These are phyloP conservation scores for Tipula lateralis DNA, from an alignment of 2,888 invertebrate genomes.

Conservation along the genomic window DNA sequence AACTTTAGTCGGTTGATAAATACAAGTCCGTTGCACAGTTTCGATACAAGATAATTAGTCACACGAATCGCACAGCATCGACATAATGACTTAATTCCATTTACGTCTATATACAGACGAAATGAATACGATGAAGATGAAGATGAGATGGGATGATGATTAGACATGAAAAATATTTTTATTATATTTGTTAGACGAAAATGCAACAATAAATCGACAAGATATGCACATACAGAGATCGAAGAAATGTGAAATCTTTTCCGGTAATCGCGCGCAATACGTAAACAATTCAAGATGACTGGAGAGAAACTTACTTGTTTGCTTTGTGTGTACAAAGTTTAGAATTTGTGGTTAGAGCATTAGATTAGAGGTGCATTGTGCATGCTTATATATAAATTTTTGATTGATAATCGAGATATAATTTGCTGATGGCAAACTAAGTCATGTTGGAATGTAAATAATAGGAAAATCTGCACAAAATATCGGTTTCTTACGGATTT, in stretches of 20 bases:
- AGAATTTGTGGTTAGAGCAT: not conserved
- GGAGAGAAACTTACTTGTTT: not conserved
- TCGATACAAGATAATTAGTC: not conserved
- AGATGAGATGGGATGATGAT: not conserved
- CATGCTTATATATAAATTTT: not conserved
- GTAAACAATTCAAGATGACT: not conserved
- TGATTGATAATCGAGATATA: not conserved
- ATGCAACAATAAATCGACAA: not conserved
- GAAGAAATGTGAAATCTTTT: slow-evolving; percentile 12
- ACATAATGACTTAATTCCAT: not conserved
- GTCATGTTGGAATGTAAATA: not conserved
- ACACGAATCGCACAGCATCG: not conserved
- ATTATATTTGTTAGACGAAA: not conserved
- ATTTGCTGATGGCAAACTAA: not conserved
- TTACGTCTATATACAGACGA: not conserved
- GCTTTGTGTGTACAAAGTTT: not conserved
- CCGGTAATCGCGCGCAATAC: not conserved
- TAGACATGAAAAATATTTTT: not conserved
- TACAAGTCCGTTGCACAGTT: no score
- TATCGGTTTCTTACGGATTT: no score
- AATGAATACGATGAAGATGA: not conserved
- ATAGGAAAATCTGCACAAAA: not conserved
- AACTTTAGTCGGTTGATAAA: not conserved
- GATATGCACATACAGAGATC: not conserved
- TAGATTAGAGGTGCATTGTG: not conserved